phyloP scores from a whole-genome alignment of 2,888 invertebrate genomes.

The Leptopilina myrica region DNA sequence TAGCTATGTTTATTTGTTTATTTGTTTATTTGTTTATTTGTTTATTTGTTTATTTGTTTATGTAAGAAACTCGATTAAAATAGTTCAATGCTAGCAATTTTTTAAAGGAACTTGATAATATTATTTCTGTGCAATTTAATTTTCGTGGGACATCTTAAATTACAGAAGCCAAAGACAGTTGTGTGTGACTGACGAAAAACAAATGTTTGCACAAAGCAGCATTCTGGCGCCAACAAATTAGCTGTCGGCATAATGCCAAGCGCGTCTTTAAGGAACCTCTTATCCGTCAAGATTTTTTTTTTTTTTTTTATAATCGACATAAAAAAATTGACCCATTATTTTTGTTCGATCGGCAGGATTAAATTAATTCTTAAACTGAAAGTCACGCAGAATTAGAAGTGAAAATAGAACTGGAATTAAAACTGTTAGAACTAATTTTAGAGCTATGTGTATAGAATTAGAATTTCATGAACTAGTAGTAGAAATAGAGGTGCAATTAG shows the following conservation, averaged over 20 bases:
- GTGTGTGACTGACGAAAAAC: conserved; percentile 2
- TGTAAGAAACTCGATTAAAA: not conserved
- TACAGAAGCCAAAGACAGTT: not conserved
- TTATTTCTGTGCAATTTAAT: not conserved
- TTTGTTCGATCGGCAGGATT: no score
- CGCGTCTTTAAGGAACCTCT: not conserved
- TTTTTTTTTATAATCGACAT: not conserved
- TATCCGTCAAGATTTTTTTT: not conserved
- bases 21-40: no score
- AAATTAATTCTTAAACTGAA: no score
- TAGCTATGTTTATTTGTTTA: no score
- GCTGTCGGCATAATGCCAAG: conserved; percentile 6
- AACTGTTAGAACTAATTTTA: no score
- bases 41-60: no score
- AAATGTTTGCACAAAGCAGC: conserved; percentile 1
- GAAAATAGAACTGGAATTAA: no score
- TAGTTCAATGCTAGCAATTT: not conserved
- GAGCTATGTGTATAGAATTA: no score
- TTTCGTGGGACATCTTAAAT: not conserved
- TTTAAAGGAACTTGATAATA: not conserved
- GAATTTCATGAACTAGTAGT: no score
- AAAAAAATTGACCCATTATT: no score
- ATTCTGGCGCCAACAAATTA: conserved; percentile 34
- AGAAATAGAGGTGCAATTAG: no score
- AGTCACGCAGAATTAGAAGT: no score